These are phyloP conservation scores for Dasyprocta punctata DNA, from an alignment of 2,113 vertebrate species.

Conservation along the genomic window DNA sequence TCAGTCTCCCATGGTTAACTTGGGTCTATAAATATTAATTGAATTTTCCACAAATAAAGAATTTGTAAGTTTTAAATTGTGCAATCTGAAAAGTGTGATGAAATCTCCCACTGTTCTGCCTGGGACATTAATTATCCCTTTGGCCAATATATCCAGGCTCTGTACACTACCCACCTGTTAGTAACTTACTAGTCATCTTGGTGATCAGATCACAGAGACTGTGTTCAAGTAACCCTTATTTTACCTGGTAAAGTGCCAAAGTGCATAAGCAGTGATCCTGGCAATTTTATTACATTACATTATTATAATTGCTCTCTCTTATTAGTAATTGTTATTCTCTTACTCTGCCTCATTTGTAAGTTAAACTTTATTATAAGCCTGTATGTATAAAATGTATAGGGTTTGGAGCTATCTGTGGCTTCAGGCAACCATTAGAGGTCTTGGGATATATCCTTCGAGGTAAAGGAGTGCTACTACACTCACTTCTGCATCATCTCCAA, in stretches of 20 bases:
- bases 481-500: neutral
- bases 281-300: neutral
- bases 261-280: neutral
- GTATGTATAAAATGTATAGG: neutral
- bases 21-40: neutral
- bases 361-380: neutral
- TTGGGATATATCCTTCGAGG: neutral
- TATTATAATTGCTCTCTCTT: neutral
- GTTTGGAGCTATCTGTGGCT: neutral
- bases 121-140: neutral
- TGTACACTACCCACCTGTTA: neutral
- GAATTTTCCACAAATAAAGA: neutral
- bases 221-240: neutral
- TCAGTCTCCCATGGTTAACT: neutral
- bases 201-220: neutral
- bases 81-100: neutral
- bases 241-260: neutral
- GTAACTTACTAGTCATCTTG: neutral
- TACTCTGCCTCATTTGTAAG: neutral
- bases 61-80: neutral
- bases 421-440: neutral
- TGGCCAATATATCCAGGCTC: neutral
- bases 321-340: neutral
- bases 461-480: neutral
- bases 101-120: neutral